Evolutionary conservation across 2,113 vertebrate species (phyloP).

Genomic region (Prionailurus bengalensis): DNA sequence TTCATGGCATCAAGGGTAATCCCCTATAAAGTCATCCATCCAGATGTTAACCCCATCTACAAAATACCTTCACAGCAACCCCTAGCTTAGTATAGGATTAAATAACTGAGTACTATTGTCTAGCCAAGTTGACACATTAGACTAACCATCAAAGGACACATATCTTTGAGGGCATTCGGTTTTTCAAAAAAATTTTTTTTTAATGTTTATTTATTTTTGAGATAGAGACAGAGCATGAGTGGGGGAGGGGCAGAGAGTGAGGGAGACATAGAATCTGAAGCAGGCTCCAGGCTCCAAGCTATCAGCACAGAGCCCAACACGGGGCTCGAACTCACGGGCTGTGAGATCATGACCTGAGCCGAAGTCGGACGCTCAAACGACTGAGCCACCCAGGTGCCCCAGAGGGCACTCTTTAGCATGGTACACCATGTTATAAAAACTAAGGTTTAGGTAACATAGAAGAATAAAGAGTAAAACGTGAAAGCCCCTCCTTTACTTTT

Average conservation of each 20-base stretch:
- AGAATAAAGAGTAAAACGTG: not conserved
- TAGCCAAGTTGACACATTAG: not conserved
- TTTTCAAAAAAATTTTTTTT: too few species aligned
- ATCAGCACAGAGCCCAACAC: too few species aligned
- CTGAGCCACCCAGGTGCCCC: too few species aligned
- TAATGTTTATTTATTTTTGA: too few species aligned
- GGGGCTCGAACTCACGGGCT: too few species aligned
- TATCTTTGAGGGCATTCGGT: not conserved
- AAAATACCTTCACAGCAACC: not conserved
- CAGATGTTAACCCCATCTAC: not conserved
- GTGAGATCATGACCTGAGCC: too few species aligned
- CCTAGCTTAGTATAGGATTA: not conserved
- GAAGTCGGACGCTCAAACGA: too few species aligned
- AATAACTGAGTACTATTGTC: not conserved
- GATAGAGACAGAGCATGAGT: too few species aligned
- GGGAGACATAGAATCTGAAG: too few species aligned
- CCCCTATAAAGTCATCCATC: not conserved
- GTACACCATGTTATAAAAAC: not conserved
- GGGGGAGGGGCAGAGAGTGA: too few species aligned
- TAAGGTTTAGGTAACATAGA: not conserved
- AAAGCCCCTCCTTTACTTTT: not conserved
- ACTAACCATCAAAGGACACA: not conserved
- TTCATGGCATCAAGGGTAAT: not conserved
- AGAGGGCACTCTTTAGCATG: not conserved
- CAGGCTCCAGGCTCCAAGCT: too few species aligned